These are phyloP conservation scores for Sarcophilus harrisii DNA, from an alignment of 2,797 vertebrate genomes.

Conservation along the genomic window DNA sequence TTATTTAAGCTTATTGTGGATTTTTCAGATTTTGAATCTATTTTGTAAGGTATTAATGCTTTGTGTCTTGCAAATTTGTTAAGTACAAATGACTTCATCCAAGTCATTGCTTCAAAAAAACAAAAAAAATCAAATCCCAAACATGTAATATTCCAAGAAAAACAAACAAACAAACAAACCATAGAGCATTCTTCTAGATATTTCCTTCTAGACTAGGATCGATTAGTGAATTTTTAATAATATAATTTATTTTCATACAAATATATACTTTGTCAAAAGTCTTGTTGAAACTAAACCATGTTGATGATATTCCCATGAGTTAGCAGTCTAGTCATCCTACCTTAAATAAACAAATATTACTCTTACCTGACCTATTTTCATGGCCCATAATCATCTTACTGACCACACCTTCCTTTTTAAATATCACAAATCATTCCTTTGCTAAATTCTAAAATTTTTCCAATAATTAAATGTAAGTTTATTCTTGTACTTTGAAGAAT, in stretches of 20 bases:
- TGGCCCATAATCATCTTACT: neutral
- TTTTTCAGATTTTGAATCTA: neutral
- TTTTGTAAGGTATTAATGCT: neutral
- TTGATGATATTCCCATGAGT: neutral
- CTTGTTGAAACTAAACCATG: neutral
- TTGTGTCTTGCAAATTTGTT: neutral
- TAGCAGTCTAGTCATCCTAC: neutral
- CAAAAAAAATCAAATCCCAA: neutral
- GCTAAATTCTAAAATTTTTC: neutral
- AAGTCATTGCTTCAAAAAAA: neutral
- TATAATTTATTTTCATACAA: neutral
- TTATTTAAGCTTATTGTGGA: neutral
- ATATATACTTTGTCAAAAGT: neutral
- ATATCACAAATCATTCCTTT: neutral
- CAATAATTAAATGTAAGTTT: neutral
- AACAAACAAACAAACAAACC: neutral
- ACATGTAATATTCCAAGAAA: neutral
- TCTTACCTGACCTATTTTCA: neutral
- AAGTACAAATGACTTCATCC: neutral
- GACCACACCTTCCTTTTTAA: neutral
- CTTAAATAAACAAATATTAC: neutral
- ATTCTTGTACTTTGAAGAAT: neutral
- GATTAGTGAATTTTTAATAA: neutral
- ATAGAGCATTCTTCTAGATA: neutral
- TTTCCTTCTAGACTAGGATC: neutral